Evolutionary conservation across 2,797 vertebrate species (phyloP).

Genomic region (Lacerta viridis): DNA sequence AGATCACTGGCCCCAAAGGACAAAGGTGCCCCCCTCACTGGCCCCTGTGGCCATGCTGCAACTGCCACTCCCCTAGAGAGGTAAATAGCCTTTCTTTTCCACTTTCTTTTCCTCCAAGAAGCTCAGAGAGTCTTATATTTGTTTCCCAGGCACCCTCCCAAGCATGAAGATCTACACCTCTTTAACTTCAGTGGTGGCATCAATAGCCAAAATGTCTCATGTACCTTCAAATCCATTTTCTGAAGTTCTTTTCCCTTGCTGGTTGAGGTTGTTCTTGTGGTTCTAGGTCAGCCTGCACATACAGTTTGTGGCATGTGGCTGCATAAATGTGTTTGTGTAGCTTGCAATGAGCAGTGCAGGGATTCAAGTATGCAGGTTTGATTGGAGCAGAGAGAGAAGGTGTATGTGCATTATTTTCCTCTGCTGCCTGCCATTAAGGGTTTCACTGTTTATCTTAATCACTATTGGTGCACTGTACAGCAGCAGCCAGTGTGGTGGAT

Average conservation of each 20-base stretch:
- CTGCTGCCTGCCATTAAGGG: not conserved
- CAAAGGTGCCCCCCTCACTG: too few relatives aligned
- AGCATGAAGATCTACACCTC: not conserved
- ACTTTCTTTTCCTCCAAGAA: not conserved
- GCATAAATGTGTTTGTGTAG: not conserved
- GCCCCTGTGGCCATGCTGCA: too few relatives aligned
- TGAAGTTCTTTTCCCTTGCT: not conserved
- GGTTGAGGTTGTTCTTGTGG: not conserved
- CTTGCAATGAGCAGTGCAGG: not conserved
- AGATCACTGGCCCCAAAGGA: too few relatives aligned
- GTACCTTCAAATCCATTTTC: not conserved
- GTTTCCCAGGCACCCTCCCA: not conserved
- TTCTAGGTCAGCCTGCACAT: not conserved
- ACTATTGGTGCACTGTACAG: too few relatives aligned
- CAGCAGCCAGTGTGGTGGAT: too few relatives aligned
- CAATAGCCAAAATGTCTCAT: not conserved
- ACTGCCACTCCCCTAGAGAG: too few relatives aligned
- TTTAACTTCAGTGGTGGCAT: not conserved
- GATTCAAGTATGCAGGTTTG: not conserved
- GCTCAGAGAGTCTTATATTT: not conserved
- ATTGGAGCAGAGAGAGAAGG: not conserved
- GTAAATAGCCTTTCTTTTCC: not conserved
- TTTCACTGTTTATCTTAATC: not conserved
- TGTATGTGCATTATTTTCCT: not conserved
- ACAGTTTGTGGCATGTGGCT: not conserved